Evolutionary conservation across 2,113 vertebrate species (phyloP).

Genomic region (Fulica atra): DNA sequence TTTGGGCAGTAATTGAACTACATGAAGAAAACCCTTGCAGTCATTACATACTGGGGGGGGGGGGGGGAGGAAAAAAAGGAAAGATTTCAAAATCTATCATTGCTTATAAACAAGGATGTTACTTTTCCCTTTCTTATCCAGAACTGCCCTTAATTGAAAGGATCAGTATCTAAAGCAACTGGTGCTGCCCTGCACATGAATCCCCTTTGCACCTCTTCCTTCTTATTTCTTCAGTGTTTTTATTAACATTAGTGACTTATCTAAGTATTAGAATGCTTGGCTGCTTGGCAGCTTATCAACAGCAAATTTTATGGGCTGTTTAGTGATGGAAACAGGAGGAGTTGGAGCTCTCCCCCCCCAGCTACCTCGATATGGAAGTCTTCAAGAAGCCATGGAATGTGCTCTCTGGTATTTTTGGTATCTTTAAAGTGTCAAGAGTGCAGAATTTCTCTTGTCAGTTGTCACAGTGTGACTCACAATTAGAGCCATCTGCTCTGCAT

Average conservation of each 20-base stretch:
- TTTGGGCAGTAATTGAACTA: slow-evolving; percentile 45
- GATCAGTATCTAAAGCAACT: slow-evolving; percentile 60
- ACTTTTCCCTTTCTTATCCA: slow-evolving; percentile 67
- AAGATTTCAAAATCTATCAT: slow-evolving; percentile 27
- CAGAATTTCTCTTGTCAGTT: slow-evolving; percentile 80
- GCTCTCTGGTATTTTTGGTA: slow-evolving; percentile 79
- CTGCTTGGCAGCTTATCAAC: slow-evolving; percentile 67
- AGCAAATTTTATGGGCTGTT: slow-evolving; percentile 70
- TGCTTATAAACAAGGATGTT: slow-evolving; percentile 67
- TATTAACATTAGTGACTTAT: slow-evolving; percentile 69
- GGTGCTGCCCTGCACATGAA: slow-evolving; percentile 48
- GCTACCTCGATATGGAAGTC: slow-evolving; percentile 70
- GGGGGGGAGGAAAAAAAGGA: neutral
- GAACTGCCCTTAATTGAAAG: slow-evolving; percentile 27
- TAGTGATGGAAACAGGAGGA: slow-evolving; percentile 69
- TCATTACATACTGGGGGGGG: neutral
- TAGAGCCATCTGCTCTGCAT: slow-evolving; percentile 81
- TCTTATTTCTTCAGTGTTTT: slow-evolving; percentile 40
- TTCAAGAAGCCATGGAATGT: slow-evolving; percentile 78
- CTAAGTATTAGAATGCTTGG: slow-evolving; percentile 54
- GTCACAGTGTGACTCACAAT: slow-evolving; percentile 80
- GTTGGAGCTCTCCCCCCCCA: slow-evolving; percentile 37
- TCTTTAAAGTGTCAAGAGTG: slow-evolving; percentile 82
- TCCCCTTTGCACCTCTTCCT: slow-evolving; percentile 53
- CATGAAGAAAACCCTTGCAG: slow-evolving; percentile 25